Percentiles rank a stretch among this genome's conserved stretches.
Evolutionary conservation across 2,888 invertebrate species (phyloP).

Genomic region (Sminthurides aquaticus): DNA sequence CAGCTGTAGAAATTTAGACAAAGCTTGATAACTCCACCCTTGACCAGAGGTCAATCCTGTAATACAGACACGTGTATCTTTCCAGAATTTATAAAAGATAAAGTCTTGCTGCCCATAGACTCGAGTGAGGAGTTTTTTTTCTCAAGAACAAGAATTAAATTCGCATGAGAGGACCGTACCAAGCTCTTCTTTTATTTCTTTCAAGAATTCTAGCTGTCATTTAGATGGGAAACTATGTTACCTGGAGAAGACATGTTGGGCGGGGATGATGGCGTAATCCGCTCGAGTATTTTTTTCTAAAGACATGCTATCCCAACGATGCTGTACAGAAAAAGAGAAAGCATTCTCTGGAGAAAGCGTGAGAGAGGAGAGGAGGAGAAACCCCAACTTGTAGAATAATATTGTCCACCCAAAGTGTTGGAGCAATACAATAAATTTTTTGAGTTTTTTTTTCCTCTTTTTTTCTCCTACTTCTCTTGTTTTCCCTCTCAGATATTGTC

Average conservation of each 20-base stretch:
- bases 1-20: too few species aligned
- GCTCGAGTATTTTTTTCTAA: not conserved
- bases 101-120: too few species aligned
- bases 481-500: not conserved
- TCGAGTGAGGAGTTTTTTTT: too few species aligned
- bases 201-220: not conserved
- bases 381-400: conserved; percentile 7
- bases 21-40: too few species aligned
- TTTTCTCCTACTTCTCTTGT: not conserved
- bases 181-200: not conserved
- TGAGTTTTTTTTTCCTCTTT: not conserved
- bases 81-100: too few species aligned
- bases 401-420: conserved; percentile 16
- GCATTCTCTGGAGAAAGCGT: too few species aligned
- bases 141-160: not conserved
- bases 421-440: conserved; percentile 16
- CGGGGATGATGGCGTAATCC: not conserved
- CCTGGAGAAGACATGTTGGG: not conserved
- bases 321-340: not conserved
- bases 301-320: too few species aligned
- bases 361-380: too few species aligned
- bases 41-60: too few species aligned
- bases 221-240: not conserved
- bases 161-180: not conserved
- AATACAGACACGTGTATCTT: too few species aligned